Evolutionary conservation across 2,113 vertebrate genomes (phyloP).

Genomic region (Centropristis striata): DNA sequence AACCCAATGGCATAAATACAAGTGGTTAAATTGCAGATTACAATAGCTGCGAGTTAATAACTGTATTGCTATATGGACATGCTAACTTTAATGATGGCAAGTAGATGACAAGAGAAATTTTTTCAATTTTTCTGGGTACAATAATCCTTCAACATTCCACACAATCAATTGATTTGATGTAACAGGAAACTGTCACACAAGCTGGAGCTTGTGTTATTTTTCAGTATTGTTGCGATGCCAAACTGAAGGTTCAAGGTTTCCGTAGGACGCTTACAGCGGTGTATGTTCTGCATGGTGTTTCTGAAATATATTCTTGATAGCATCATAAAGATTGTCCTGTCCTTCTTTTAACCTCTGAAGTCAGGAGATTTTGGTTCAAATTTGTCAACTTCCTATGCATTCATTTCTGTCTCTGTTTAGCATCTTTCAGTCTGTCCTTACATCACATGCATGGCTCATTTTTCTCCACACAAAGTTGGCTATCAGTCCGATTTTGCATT

Average conservation of each 20-base stretch:
- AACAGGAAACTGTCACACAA: neutral
- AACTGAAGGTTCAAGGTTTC: constrained; percentile 36
- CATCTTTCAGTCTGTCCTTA: too few species aligned
- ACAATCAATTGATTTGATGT: neutral
- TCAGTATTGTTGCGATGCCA: neutral
- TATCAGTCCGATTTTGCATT: too few species aligned
- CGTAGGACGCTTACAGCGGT: neutral
- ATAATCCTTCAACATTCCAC: constrained; percentile 23
- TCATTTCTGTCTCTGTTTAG: too few species aligned
- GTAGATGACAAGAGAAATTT: neutral
- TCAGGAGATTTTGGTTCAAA: too few species aligned
- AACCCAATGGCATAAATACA: neutral
- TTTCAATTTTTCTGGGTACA: neutral
- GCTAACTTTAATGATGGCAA: neutral
- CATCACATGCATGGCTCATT: too few species aligned
- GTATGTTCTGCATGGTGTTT: constrained; percentile 49
- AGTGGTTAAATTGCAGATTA: too few species aligned
- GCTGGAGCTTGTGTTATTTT: neutral
- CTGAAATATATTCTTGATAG: constrained; percentile 59
- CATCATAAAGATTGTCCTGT: constrained; percentile 50
- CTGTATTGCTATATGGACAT: neutral
- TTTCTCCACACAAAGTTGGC: too few species aligned
- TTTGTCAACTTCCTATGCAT: too few species aligned
- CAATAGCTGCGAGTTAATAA: neutral
- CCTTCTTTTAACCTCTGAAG: constrained; percentile 42